Evolutionary conservation across 2,113 vertebrate species (phyloP).

Genomic region (Nyctibius bracteatus): DNA sequence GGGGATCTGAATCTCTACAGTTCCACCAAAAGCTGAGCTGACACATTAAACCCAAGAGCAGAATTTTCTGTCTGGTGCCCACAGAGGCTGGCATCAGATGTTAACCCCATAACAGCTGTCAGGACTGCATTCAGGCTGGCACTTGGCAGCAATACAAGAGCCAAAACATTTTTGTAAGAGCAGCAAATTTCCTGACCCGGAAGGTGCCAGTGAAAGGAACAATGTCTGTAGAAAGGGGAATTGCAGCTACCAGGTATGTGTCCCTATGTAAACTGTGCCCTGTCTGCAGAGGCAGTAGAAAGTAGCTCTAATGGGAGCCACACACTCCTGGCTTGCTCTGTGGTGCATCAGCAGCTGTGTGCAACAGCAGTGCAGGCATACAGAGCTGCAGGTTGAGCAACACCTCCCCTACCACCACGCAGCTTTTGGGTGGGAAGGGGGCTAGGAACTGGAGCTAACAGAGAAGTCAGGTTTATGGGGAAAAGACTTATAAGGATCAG

Average conservation of each 20-base stretch:
- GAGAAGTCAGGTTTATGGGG: neutral
- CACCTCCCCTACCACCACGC: neutral
- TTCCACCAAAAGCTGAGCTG: constrained; percentile 2
- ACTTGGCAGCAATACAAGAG: neutral
- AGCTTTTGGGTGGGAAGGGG: neutral
- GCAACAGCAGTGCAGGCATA: neutral
- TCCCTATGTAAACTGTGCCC: neutral
- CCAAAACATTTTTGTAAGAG: neutral
- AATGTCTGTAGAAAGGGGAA: neutral
- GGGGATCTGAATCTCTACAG: neutral
- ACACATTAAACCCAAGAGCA: neutral
- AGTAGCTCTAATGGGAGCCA: neutral
- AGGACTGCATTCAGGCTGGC: neutral
- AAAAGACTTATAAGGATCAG: neutral
- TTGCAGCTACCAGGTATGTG: neutral
- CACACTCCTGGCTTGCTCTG: neutral
- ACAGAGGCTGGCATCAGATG: neutral
- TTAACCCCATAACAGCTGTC: neutral
- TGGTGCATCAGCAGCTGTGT: neutral
- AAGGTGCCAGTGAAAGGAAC: neutral
- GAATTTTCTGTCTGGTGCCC: neutral
- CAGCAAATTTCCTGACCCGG: neutral
- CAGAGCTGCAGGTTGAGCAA: neutral
- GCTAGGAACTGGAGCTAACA: neutral
- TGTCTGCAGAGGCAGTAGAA: neutral